Conservation (phyloP, 2,888 invertebrate genomes). For the Leptogaster cylindrica region DNA sequence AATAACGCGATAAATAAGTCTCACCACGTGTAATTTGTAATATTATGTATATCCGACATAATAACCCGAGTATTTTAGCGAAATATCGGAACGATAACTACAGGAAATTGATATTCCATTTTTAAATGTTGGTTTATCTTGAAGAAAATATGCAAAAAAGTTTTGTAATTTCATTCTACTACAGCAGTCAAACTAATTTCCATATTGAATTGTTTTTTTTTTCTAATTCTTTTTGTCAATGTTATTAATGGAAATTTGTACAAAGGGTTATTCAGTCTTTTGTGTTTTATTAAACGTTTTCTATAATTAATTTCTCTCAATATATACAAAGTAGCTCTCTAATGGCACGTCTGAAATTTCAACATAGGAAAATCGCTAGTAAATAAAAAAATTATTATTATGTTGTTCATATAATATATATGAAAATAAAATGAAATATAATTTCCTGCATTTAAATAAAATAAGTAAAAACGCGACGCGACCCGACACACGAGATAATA, state of each 20-base stretch:
- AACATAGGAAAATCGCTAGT: conserved; percentile 14
- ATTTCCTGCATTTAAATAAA: conserved; percentile 40
- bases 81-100: conserved; percentile 7
- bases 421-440: conserved; percentile 42
- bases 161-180: conserved; percentile 6
- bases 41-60: not conserved
- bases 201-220: no score
- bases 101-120: conserved; percentile 41
- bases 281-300: conserved; percentile 25
- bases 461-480: conserved; percentile 30
- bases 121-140: not conserved
- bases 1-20: conserved; percentile 13
- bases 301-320: not conserved
- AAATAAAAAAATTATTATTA: not conserved
- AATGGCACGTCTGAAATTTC: conserved; percentile 36
- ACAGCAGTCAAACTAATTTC: conserved; percentile 14
- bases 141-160: conserved; percentile 7
- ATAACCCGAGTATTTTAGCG: conserved; percentile 3
- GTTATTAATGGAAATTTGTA: conserved; percentile 35
- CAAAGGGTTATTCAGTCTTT: conserved; percentile 38
- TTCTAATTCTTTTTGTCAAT: conserved; percentile 20
- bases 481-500: conserved; percentile 15
- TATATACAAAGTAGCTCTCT: conserved; percentile 39
- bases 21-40: conserved; percentile 23
- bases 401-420: not conserved